phyloP scores from a whole-genome alignment of 1,140 invertebrate genomes.

The Ylistrum balloti region DNA sequence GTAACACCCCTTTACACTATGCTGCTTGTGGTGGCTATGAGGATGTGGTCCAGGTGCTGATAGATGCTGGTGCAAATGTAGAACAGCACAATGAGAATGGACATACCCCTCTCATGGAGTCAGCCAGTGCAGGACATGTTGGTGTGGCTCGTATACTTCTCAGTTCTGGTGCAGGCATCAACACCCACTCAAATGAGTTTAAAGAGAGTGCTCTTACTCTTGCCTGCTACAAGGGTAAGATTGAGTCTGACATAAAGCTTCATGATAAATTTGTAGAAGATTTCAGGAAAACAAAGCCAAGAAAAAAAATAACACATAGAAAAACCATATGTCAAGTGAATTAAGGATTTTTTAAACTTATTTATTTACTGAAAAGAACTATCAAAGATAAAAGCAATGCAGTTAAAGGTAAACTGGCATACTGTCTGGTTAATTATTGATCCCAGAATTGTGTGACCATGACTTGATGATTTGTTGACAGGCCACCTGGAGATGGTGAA shows the following conservation, averaged over 20 bases:
- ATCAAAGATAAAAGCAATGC: too few species aligned
- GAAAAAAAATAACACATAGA: too few species aligned
- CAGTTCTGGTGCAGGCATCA: constrained; percentile 96
- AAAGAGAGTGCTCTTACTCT: constrained; percentile 94
- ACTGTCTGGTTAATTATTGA: neutral
- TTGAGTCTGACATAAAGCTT: too few species aligned
- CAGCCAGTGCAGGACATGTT: constrained; percentile 97
- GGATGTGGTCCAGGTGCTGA: constrained; percentile 92
- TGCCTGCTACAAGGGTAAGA: constrained; percentile 95
- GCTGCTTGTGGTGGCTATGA: constrained; percentile 98
- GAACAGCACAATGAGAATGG: constrained; percentile 99
- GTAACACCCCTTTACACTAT: constrained; percentile 99
- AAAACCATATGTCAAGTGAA: too few species aligned
- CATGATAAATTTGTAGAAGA: too few species aligned
- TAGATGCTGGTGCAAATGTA: constrained; percentile 96
- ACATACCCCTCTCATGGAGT: constrained; percentile 99
- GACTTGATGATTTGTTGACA: constrained; percentile 61
- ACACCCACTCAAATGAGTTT: constrained; percentile 99
- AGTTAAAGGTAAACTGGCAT: neutral
- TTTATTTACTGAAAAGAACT: too few species aligned
- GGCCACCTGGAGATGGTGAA: constrained; percentile 95
- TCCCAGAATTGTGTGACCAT: neutral
- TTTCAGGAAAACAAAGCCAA: too few species aligned
- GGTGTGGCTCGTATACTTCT: constrained; percentile 95
- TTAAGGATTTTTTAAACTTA: too few species aligned